phyloP scores from a whole-genome alignment of 1,140 invertebrate species.

The Planococcus citri region DNA sequence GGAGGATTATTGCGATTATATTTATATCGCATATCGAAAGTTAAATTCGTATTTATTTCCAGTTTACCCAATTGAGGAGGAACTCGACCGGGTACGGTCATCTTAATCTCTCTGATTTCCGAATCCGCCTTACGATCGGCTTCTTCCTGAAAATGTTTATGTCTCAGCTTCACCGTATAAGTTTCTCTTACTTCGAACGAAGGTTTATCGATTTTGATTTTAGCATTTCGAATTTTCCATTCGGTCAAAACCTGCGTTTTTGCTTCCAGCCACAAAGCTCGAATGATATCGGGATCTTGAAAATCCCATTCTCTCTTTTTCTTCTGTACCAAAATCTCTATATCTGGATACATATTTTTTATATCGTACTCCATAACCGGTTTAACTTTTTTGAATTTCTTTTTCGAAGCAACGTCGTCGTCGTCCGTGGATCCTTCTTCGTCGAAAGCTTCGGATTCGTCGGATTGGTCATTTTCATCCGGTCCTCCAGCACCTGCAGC shows the following conservation, averaged over 20 bases:
- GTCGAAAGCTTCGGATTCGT: not conserved
- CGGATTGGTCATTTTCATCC: not conserved
- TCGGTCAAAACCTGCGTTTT: not conserved
- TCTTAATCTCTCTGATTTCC: not conserved
- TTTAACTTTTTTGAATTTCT: not conserved
- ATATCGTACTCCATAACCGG: not conserved
- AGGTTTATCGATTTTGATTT: not conserved
- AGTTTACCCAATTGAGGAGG: not conserved
- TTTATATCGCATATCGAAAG: not conserved
- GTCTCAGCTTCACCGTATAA: not conserved
- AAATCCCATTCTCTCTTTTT: constrained; percentile 9
- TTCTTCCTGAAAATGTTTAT: not conserved
- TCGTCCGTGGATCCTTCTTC: not conserved
- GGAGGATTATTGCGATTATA: constrained; percentile 14
- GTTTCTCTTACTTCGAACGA: not conserved
- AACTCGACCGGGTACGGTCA: not conserved
- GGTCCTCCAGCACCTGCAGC: not conserved
- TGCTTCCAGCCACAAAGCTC: not conserved
- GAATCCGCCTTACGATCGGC: not conserved
- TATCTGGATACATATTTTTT: not conserved
- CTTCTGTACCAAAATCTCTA: not conserved
- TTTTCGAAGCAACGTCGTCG: not conserved
- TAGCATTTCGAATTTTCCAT: not conserved
- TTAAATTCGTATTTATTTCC: not conserved
- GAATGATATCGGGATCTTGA: constrained; percentile 6